Percentiles rank a stretch among this genome's conserved stretches.
phyloP scores from a whole-genome alignment of 2,888 invertebrate genomes.

The Keiferia lycopersicella region DNA sequence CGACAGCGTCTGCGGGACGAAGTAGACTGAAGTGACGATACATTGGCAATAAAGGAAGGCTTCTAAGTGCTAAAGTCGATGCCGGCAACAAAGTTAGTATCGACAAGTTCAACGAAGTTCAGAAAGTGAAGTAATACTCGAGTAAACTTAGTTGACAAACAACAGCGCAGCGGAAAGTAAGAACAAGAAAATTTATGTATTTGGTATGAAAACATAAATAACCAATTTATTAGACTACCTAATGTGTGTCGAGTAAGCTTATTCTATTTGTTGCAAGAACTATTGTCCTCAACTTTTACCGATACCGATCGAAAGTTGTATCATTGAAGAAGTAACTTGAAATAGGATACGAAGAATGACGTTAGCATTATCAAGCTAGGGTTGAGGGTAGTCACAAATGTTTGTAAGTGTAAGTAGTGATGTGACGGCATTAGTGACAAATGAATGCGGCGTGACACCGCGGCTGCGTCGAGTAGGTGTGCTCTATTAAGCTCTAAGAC shows the following conservation, averaged over 20 bases:
- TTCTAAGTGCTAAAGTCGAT: slow-evolving; percentile 62
- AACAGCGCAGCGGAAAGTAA: slow-evolving; percentile 8
- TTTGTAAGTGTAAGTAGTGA: slow-evolving; percentile 33
- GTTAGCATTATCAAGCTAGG: slow-evolving; percentile 23
- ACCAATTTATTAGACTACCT: neutral
- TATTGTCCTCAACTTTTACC: neutral
- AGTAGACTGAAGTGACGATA: slow-evolving; percentile 55
- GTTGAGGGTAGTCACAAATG: slow-evolving; percentile 34
- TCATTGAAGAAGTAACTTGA: neutral
- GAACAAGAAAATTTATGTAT: neutral
- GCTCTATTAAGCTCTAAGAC: neutral
- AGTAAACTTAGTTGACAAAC: slow-evolving; percentile 18
- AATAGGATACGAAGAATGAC: neutral
- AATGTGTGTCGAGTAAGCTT: neutral
- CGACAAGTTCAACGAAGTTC: slow-evolving; percentile 21
- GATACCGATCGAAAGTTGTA: neutral
- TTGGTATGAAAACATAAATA: neutral
- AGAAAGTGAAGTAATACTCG: slow-evolving; percentile 15
- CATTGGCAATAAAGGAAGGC: slow-evolving; percentile 62
- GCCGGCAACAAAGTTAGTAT: slow-evolving; percentile 13
- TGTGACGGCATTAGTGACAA: slow-evolving; percentile 54
- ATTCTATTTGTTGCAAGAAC: neutral
- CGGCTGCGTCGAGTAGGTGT: slow-evolving; percentile 28
- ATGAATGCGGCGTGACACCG: slow-evolving; percentile 56
- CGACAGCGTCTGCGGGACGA: slow-evolving; percentile 59